Evolutionary conservation across 2,113 vertebrate genomes (phyloP), one percentile per base, ranked within the genome.

Genomic region (Sula dactylatra): DNA sequence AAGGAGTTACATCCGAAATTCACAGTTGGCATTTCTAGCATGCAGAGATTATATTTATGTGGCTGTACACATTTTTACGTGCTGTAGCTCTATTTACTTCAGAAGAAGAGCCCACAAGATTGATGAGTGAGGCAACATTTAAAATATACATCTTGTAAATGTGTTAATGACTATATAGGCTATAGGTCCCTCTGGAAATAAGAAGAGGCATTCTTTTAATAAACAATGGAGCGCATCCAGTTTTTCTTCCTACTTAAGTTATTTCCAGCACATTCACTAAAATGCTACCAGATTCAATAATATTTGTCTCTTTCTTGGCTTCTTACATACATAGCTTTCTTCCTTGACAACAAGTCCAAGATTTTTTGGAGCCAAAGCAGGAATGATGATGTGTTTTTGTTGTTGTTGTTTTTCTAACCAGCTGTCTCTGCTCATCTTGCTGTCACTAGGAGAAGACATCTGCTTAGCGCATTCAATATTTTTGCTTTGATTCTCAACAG

Each of bases 401-500:
- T 96, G 96, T 95, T 95, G 81, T 97, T 94, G 84, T 95, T 97
- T 22, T 96, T 97, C 96, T 96, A 88, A 95, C 95, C 97, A 98
- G 96, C 94, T 97, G 97, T 88, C 94, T 94, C 84, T 88, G 93
- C 85, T 97, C 95, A 96, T 97, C 92, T 97, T 83, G 72, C 96
- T 97, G 96, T 97, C 92, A 92, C 78, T 92, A 74, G 89, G 80
- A 96, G 93, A 95, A 96, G 96, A 94, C 83, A 94, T 96, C 90
- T 90, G 96, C 65, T 94, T 58, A 52, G 78, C 67, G 55, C 59
- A 80, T 94, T 95, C 92, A 90, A 94, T 95, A 93, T 93, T 96
- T 94, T 89, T 78, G 76, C 91, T 94, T 94, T 79, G 65, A 78
- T 96, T 96, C 82, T 70, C 89, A 90, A 73, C 74, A 82, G 71